These are phyloP conservation scores for Thrips palmi DNA, from an alignment of 1,140 invertebrate species.

Conservation along the genomic window DNA sequence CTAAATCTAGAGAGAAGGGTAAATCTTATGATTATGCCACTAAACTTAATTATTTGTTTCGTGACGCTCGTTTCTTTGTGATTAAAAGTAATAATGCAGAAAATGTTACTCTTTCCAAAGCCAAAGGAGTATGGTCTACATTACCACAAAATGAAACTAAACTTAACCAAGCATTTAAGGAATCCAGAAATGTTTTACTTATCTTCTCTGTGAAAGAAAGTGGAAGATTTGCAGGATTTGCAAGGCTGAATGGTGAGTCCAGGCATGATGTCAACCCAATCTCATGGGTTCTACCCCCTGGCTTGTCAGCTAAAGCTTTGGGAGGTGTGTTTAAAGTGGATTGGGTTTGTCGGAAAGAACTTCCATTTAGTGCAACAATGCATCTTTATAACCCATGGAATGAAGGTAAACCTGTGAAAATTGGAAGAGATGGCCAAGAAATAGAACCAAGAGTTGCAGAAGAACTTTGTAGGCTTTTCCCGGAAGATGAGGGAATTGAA, in stretches of 20 bases:
- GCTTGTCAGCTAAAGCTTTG: slow-evolving; percentile 75
- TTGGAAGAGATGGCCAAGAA: slow-evolving; percentile 95
- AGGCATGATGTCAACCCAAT: slow-evolving; percentile 74
- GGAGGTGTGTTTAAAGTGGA: slow-evolving; percentile 92
- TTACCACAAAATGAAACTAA: slow-evolving; percentile 92
- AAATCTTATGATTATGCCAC: slow-evolving; percentile 72
- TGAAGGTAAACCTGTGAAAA: slow-evolving; percentile 96
- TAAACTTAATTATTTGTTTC: slow-evolving; percentile 85
- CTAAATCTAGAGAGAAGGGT: slow-evolving; percentile 31
- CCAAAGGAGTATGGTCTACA: slow-evolving; percentile 94
- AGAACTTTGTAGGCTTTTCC: slow-evolving; percentile 84
- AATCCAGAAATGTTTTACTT: slow-evolving; percentile 83
- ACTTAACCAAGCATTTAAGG: slow-evolving; percentile 82
- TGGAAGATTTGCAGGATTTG: slow-evolving; percentile 85
- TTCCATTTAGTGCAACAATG: slow-evolving; percentile 79
- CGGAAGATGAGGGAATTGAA: slow-evolving; percentile 83
- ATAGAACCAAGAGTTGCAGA: slow-evolving; percentile 89
- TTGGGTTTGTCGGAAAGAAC: slow-evolving; percentile 89
- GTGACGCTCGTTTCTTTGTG: slow-evolving; percentile 88
- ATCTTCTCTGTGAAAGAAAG: slow-evolving; percentile 97
- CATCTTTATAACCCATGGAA: slow-evolving; percentile 97
- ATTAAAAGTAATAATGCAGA: slow-evolving; percentile 97
- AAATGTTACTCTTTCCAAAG: slow-evolving; percentile 87
- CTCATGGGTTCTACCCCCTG: slow-evolving; percentile 90
- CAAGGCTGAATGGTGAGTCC: slow-evolving; percentile 70